Evolutionary conservation across 2,797 vertebrate genomes (phyloP).

Genomic region (Gephyroberyx darwinii): DNA sequence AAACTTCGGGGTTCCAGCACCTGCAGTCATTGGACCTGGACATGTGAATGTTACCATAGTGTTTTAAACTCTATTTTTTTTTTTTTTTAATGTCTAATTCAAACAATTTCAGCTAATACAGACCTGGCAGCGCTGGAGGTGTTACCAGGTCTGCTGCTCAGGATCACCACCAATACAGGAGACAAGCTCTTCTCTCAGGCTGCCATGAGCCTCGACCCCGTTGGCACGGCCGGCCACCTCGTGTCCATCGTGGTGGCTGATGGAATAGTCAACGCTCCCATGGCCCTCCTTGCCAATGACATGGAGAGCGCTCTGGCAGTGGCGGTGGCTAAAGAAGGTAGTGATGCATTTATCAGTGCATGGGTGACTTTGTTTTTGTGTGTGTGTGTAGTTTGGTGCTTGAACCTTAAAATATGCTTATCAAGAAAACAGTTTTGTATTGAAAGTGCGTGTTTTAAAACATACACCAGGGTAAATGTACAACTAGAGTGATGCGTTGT

Average conservation of each 20-base stretch:
- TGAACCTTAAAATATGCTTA: no score
- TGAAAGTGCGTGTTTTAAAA: no score
- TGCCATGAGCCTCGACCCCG: conserved; percentile 66
- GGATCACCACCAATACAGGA: conserved; percentile 77
- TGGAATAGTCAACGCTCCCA: conserved; percentile 79
- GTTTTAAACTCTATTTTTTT: neutral
- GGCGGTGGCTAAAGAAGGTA: conserved; percentile 79
- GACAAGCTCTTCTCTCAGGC: conserved; percentile 78
- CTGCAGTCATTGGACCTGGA: no score
- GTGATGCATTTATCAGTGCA: no score
- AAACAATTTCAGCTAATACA: conserved; percentile 63
- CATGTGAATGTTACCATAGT: no score
- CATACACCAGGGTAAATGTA: no score
- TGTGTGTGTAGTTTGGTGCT: neutral
- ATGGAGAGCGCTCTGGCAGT: conserved; percentile 79
- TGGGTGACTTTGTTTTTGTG: no score
- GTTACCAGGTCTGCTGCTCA: conserved; percentile 76
- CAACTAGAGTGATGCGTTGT: neutral
- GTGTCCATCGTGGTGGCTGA: conserved; percentile 82
- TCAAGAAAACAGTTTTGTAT: no score
- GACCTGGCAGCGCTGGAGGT: conserved; percentile 81
- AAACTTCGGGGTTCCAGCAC: no score
- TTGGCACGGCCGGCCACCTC: conserved; percentile 81
- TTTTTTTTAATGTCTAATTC: neutral
- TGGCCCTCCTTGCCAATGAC: conserved; percentile 84